These are phyloP conservation scores for Ceriagrion tenellum DNA, from an alignment of 2,888 invertebrate species.

Conservation along the genomic window DNA sequence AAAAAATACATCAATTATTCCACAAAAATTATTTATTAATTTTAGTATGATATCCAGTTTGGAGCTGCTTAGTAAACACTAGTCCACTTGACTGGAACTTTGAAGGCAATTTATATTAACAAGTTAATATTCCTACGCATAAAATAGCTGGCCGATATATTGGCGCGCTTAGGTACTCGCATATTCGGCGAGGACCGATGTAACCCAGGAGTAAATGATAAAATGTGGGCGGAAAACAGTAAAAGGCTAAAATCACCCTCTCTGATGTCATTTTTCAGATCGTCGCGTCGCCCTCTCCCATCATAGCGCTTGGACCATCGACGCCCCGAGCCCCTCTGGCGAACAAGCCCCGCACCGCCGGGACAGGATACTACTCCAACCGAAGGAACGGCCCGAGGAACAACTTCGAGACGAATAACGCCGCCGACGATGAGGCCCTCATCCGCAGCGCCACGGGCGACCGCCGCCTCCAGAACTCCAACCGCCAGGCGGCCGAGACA, in stretches of 20 bases:
- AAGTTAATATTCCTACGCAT: no score
- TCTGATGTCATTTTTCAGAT: background rate
- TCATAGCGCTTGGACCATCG: conserved; percentile 74
- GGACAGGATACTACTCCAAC: conserved; percentile 51
- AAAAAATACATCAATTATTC: no score
- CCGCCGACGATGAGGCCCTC: conserved; percentile 83
- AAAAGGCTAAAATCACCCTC: background rate
- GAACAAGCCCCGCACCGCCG: conserved; percentile 43
- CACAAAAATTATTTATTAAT: no score
- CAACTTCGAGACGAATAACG: conserved; percentile 45
- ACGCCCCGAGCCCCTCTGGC: conserved; percentile 69
- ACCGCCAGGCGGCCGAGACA: conserved; percentile 70
- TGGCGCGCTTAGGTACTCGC: no score
- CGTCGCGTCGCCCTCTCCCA: conserved; percentile 70
- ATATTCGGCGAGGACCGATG: no score
- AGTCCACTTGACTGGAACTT: no score
- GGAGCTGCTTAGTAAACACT: no score
- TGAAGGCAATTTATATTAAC: no score
- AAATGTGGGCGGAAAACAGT: no score
- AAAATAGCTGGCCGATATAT: no score
- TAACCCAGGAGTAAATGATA: no score
- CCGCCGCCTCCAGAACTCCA: conserved; percentile 74
- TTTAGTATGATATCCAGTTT: no score
- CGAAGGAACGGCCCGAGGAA: conserved; percentile 50
- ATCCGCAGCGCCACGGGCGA: conserved; percentile 84